Conservation (phyloP, 2,888 invertebrate species). For the Hemaris fuciformis region DNA sequence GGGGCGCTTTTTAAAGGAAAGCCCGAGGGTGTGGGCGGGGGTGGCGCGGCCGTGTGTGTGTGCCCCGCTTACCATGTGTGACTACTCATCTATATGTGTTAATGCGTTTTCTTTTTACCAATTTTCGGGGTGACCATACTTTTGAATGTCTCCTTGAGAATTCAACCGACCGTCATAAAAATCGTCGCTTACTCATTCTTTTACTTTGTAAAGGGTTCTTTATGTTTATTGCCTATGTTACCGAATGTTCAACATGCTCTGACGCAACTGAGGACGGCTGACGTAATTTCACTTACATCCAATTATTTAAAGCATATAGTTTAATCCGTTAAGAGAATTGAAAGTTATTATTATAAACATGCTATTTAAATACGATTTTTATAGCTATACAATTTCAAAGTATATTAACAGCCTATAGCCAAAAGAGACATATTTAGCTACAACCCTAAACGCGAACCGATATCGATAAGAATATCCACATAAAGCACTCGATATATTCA, state of each 20-base stretch:
- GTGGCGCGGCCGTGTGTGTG: slow-evolving; percentile 47
- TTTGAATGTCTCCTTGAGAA: background rate
- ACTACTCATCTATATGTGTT: slow-evolving; percentile 80
- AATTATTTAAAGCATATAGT: no score
- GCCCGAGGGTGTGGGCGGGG: slow-evolving; percentile 38
- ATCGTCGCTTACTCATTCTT: background rate
- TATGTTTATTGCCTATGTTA: no score
- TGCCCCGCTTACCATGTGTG: slow-evolving; percentile 55
- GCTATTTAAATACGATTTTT: no score
- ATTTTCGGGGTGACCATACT: slow-evolving; percentile 64
- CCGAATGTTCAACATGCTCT: no score
- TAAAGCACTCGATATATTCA: slow-evolving; percentile 22
- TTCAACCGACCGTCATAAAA: background rate
- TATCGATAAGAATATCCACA: background rate
- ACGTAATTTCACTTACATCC: no score
- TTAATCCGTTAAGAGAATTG: no score
- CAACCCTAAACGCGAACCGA: background rate
- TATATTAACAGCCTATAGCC: background rate
- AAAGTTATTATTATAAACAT: no score
- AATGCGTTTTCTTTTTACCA: slow-evolving; percentile 82
- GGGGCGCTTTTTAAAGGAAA: slow-evolving; percentile 67
- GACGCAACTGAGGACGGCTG: no score
- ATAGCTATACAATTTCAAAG: no score
- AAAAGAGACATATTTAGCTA: background rate
- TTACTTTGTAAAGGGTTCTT: no score